Base-by-base conservation (phyloP, 2,113 vertebrate genomes). In the Etheostoma cragini region DNA sequence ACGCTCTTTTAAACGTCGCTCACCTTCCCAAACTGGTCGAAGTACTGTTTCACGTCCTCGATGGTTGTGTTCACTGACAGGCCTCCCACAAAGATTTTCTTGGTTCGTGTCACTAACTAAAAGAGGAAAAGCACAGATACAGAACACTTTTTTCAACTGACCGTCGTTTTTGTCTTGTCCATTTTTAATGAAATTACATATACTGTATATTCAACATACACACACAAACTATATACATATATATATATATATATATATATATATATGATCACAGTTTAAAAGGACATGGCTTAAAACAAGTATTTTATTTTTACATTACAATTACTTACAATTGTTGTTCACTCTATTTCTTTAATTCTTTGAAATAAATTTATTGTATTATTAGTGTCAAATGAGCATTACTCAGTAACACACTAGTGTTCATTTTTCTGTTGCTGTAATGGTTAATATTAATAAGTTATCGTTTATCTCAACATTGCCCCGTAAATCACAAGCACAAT, bases 31-130 rank as follows among this genome's bases (percentile, higher is more conserved):
- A 99, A 99, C 93, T 99, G 98, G 91, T 99, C 98, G 0, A 99
- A 99, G 91, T 99, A 99, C 19, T 99, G 98, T 91, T 99, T 99
- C 87, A 99, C 98, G 42, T 99, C 98, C 79, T 99, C 98, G 89
- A 99, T 97, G 5, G 98, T 99, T 71, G 98, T 99, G 95, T 97
- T 99, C 91, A 99, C 98, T 0, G 98, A 99, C 81, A 99, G 94
- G 77, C 98, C 98, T 80, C 98, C 98, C 26, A 99, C 98, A 94
- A 99, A 99, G 95, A 99, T 99, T 96, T 99, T 99, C 97, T 99
- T 99, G 82, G 98, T 99, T 91, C 98, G 96, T 87, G 98, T 99
- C 96, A 99, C 98, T 94, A 99, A 95, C 98, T 99, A 96, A 26
- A 75, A 94, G 54, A 85, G 26, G 22, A 69, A 62, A 85, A 3